A percentile compares a stretch with the other conserved stretches of the same genome.
Evolutionary conservation across 2,888 invertebrate genomes (phyloP).

Genomic region (Aspidapion aeneum): DNA sequence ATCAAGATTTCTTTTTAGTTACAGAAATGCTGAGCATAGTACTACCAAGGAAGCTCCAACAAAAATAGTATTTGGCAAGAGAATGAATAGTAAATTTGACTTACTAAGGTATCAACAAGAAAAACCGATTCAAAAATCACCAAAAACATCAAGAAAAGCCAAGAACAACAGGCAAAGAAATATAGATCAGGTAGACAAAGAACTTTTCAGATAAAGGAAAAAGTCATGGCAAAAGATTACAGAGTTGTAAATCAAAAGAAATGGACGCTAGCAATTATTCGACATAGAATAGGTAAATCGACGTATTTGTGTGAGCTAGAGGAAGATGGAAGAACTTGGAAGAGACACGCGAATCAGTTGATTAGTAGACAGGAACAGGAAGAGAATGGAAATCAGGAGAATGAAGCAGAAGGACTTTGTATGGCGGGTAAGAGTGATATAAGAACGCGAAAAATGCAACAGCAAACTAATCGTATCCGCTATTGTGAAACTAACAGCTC

Average conservation of each 20-base stretch:
- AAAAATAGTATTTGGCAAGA: not conserved
- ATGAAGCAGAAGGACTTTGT: not conserved
- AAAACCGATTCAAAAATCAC: not conserved
- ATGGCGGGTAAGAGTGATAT: too few species aligned
- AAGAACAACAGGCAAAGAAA: not conserved
- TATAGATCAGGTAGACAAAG: not conserved
- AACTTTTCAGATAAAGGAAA: not conserved
- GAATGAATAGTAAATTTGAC: not conserved
- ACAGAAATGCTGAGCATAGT: not conserved
- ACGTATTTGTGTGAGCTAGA: not conserved
- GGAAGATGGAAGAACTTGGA: not conserved
- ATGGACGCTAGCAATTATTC: not conserved
- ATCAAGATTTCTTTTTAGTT: constrained; percentile 14
- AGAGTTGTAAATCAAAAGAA: not conserved
- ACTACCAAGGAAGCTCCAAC: not conserved
- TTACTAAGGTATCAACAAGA: not conserved
- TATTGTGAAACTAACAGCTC: too few species aligned
- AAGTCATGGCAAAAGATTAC: not conserved
- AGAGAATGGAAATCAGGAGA: too few species aligned
- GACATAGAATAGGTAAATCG: not conserved
- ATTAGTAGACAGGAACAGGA: not conserved
- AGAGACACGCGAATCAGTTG: not conserved
- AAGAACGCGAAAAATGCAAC: too few species aligned
- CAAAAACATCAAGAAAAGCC: not conserved
- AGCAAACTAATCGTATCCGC: too few species aligned